Conservation (phyloP, 2,888 invertebrate genomes). For the Cylloceria caligata region DNA sequence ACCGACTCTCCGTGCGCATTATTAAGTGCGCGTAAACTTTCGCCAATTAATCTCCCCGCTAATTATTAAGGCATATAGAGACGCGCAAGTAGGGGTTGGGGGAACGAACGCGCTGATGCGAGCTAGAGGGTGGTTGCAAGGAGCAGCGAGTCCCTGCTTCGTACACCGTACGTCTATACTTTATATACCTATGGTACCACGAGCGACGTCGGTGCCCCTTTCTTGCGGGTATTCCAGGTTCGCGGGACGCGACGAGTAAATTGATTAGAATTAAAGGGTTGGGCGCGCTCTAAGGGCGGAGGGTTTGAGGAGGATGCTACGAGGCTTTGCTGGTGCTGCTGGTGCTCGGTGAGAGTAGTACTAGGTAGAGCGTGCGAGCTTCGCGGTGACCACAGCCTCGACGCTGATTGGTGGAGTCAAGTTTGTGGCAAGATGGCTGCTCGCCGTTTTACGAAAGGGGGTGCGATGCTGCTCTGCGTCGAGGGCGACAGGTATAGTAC, state of each 20-base stretch:
- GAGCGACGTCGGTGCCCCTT: conserved; percentile 59
- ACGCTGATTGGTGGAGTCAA: conserved; percentile 85
- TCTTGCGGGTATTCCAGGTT: conserved; percentile 66
- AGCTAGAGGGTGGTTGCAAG: conserved; percentile 47
- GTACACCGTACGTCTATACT: neutral
- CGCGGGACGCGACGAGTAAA: conserved; percentile 79
- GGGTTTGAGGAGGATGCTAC: conserved; percentile 37
- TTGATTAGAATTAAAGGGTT: conserved; percentile 84
- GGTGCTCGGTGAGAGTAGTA: conserved; percentile 50
- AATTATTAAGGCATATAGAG: conserved; percentile 82
- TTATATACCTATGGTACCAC: neutral
- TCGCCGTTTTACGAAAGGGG: conserved; percentile 68
- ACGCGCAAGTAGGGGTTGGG: conserved; percentile 65
- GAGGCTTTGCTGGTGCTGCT: conserved; percentile 46
- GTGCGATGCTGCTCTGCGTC: conserved; percentile 66
- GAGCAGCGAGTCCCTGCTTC: conserved; percentile 24
- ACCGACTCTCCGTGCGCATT: conserved; percentile 66
- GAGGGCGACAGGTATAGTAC: conserved; percentile 66
- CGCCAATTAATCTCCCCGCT: conserved; percentile 81
- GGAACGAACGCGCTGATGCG: conserved; percentile 30
- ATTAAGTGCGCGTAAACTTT: conserved; percentile 77
- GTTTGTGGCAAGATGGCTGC: conserved; percentile 85
- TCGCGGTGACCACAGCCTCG: conserved; percentile 84
- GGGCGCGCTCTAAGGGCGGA: conserved; percentile 60
- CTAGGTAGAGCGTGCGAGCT: conserved; percentile 73